A percentile compares a stretch with the other conserved stretches of the same genome.
Evolutionary conservation across 2,797 vertebrate genomes (phyloP).

Genomic region (Enteromius afrohamiltoni): DNA sequence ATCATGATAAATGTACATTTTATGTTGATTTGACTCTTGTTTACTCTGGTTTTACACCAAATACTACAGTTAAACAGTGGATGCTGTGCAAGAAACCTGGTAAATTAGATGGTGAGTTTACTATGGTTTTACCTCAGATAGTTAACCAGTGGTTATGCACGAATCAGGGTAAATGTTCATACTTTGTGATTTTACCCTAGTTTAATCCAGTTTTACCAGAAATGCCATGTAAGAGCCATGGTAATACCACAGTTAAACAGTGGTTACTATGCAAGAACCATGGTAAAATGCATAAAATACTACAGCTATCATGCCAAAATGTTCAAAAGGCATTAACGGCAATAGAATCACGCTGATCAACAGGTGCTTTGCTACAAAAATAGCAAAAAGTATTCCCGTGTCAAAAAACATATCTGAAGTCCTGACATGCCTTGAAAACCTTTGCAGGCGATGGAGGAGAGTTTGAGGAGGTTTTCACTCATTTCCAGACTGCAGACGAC

Average conservation of each 20-base stretch:
- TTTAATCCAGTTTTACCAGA: not conserved
- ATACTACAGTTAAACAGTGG: not conserved
- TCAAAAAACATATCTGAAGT: not conserved
- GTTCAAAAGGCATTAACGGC: not conserved
- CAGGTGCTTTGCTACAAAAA: not conserved
- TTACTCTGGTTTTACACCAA: not conserved
- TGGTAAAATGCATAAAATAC: not conserved
- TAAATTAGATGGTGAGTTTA: not conserved
- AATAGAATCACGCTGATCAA: not conserved
- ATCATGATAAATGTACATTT: not conserved
- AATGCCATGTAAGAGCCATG: not conserved
- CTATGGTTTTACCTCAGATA: not conserved
- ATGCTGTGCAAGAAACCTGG: fast-evolving
- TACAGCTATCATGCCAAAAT: not conserved
- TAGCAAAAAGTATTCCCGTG: not conserved
- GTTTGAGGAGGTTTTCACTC: not conserved
- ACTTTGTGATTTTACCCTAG: not conserved
- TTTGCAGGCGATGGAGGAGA: not conserved
- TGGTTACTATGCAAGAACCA: not conserved
- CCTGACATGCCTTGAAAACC: not conserved
- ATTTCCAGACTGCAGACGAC: not conserved
- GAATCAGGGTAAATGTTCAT: not conserved
- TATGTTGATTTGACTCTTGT: not conserved
- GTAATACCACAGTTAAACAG: too few species aligned
- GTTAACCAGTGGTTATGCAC: not conserved